phyloP scores from a whole-genome alignment of 2,797 vertebrate species.

The Okamejei kenojei region DNA sequence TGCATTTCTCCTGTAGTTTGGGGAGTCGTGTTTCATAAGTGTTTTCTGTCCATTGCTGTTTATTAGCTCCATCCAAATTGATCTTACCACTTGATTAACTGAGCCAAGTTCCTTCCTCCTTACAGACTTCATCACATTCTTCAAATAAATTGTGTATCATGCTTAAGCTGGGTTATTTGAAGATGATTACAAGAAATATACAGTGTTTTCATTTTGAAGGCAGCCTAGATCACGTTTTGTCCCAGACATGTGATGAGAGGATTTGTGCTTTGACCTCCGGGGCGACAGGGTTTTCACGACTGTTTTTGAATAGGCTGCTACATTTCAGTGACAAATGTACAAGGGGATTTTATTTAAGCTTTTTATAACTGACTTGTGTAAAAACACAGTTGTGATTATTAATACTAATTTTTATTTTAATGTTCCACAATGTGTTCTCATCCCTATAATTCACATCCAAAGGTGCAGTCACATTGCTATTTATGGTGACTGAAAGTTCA shows the following conservation, averaged over 20 bases:
- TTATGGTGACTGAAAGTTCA: neutral
- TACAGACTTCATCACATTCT: too few relatives aligned
- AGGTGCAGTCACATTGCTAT: neutral
- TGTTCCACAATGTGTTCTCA: constrained; percentile 1
- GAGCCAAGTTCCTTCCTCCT: too few relatives aligned
- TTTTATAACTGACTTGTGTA: neutral
- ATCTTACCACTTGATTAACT: too few relatives aligned
- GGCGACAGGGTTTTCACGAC: neutral
- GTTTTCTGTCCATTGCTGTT: too few relatives aligned
- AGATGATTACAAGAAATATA: neutral
- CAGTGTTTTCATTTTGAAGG: constrained; percentile 12
- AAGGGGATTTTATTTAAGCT: neutral
- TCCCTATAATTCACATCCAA: neutral
- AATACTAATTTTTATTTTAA: neutral
- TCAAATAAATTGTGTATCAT: too few relatives aligned
- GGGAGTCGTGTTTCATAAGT: too few relatives aligned
- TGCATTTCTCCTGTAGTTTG: too few relatives aligned
- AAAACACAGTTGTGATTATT: neutral
- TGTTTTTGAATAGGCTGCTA: neutral
- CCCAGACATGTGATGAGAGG: neutral
- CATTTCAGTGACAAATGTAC: neutral
- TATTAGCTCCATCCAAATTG: too few relatives aligned
- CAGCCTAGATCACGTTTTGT: neutral
- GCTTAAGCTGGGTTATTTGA: neutral
- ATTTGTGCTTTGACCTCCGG: neutral